Conservation (phyloP, 2,888 invertebrate species). For the Cistogaster globosa region DNA sequence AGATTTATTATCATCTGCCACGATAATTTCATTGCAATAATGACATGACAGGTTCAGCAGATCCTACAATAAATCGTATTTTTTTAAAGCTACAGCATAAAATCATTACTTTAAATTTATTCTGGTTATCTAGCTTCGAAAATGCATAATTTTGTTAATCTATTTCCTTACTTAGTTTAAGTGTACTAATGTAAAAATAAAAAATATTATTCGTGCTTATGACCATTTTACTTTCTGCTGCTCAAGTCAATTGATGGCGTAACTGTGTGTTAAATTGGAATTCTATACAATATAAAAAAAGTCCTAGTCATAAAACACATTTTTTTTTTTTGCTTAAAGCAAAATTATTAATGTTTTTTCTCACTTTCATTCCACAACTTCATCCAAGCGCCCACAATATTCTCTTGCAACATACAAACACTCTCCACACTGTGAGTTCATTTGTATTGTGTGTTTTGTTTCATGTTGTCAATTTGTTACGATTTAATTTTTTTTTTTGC, state of each 20-base stretch:
- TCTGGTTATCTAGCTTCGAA: too few species aligned
- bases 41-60: too few species aligned
- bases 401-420: background rate
- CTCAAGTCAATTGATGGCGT: conserved; percentile 3
- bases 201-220: conserved; percentile 28
- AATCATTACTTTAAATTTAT: too few species aligned
- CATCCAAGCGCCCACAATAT: conserved; percentile 1
- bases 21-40: too few species aligned
- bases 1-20: too few species aligned
- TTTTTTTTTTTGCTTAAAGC: conserved; percentile 61
- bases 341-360: conserved; percentile 63
- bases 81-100: background rate
- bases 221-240: conserved; percentile 13
- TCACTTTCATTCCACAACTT: conserved; percentile 5
- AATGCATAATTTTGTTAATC: background rate
- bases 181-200: conserved; percentile 2
- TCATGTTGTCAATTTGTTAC: conserved; percentile 66
- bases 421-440: background rate
- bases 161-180: background rate
- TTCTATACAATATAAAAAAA: background rate
- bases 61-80: too few species aligned
- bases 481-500: conserved; percentile 58
- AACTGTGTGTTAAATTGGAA: conserved; percentile 34
- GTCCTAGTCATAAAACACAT: background rate
- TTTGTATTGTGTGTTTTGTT: conserved; percentile 39